A percentile compares a stretch with the other conserved stretches of the same genome.
Evolutionary conservation across 2,888 invertebrate species (phyloP).

Genomic region (Odiellus spinosus): DNA sequence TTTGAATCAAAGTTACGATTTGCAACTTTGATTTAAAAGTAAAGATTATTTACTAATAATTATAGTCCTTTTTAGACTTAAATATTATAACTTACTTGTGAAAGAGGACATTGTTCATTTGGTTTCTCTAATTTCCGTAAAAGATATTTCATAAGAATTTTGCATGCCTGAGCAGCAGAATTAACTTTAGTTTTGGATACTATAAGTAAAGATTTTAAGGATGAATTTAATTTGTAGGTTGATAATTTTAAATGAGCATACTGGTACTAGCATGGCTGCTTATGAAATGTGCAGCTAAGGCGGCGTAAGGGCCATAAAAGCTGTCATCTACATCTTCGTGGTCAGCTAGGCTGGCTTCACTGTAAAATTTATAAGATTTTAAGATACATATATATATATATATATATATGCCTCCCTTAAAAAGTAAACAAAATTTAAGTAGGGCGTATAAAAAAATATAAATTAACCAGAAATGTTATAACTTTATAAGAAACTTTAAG

Average conservation of each 20-base stretch:
- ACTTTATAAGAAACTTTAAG: too few relatives aligned
- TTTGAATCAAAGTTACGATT: slow-evolving; percentile 49
- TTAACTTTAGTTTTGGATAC: slow-evolving; percentile 2
- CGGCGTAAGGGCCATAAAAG: slow-evolving; percentile 75
- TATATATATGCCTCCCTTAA: too few relatives aligned
- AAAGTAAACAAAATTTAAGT: too few relatives aligned
- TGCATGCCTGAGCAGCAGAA: slow-evolving; percentile 48
- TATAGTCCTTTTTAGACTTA: not conserved
- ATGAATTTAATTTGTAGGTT: too few relatives aligned
- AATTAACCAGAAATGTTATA: too few relatives aligned
- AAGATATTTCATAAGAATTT: slow-evolving; percentile 49
- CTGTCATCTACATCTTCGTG: slow-evolving; percentile 67
- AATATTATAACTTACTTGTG: slow-evolving; percentile 24
- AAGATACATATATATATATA: too few relatives aligned
- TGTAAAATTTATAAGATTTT: slow-evolving; percentile 34
- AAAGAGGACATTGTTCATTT: slow-evolving; percentile 26
- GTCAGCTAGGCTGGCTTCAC: slow-evolving; percentile 67
- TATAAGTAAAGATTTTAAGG: not conserved
- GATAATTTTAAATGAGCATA: slow-evolving; percentile 34
- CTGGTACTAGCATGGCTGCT: slow-evolving; percentile 52
- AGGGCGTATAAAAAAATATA: too few relatives aligned
- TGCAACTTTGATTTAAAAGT: slow-evolving; percentile 34
- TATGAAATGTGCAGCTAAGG: slow-evolving; percentile 70
- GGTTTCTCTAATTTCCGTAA: slow-evolving; percentile 33
- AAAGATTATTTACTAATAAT: not conserved